These are phyloP conservation scores for Synanceia verrucosa DNA, from an alignment of 2,797 vertebrate genomes.

Conservation along the genomic window DNA sequence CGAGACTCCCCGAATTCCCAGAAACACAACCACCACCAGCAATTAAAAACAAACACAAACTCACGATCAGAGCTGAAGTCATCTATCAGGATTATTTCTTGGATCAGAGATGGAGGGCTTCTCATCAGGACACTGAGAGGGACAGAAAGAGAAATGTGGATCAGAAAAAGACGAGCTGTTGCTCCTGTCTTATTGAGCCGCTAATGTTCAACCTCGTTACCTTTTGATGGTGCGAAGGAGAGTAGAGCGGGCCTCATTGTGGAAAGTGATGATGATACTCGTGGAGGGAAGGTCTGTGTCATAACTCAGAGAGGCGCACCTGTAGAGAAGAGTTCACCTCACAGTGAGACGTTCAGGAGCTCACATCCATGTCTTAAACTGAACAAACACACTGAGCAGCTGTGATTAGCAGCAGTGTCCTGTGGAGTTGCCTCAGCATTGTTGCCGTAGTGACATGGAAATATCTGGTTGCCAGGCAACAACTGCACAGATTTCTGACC, in stretches of 20 bases:
- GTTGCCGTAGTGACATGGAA: conserved; percentile 57
- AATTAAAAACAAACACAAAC: conserved; percentile 61
- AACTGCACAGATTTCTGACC: conserved; percentile 25
- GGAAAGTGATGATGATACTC: conserved; percentile 96
- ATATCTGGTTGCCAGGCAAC: conserved; percentile 64
- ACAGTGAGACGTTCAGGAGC: not conserved
- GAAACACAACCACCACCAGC: not conserved
- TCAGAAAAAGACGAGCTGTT: not conserved
- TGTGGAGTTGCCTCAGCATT: not conserved
- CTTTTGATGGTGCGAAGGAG: conserved; percentile 95
- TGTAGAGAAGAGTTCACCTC: conserved; percentile 47
- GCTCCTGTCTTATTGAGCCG: too few relatives aligned
- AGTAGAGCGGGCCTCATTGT: conserved; percentile 97
- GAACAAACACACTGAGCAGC: not conserved
- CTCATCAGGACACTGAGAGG: conserved; percentile 89
- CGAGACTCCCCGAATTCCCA: not conserved
- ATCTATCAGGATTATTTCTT: conserved; percentile 96
- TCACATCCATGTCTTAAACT: not conserved
- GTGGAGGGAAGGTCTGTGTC: conserved; percentile 89
- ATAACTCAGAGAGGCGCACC: conserved; percentile 90
- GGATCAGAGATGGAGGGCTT: conserved; percentile 90
- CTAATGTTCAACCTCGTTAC: conserved; percentile 61
- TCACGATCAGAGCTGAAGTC: conserved; percentile 97
- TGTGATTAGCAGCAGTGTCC: conserved; percentile 4
- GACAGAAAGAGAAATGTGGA: not conserved